Evolutionary conservation across 2,797 vertebrate genomes (phyloP), one percentile per base, ranked within the genome.

Genomic region (Smutsia temminckii): DNA sequence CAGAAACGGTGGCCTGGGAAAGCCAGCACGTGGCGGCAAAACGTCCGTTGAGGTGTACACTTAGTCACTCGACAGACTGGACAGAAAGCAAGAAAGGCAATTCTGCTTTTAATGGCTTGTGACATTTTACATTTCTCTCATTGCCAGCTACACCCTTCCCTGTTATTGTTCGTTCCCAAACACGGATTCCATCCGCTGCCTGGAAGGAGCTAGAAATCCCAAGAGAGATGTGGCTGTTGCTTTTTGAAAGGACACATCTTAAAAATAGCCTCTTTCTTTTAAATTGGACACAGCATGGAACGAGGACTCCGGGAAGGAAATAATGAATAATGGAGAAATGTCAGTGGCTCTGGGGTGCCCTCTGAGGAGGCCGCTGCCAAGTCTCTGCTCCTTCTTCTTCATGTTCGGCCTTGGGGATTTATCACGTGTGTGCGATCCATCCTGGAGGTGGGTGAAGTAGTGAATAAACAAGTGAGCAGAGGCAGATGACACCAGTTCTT

Each of bases 251-350:
- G 91, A 85, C 84, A 87, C 85, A 34, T 40, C 91, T 96, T 79
- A 93, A 89, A 95, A 95, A 96, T 71, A 69, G 64, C 74, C 91
- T 91, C 66, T 91, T 96, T 63, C 71, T 78, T 77, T 93, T 53
- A 42, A 91, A 25, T 6, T 27, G 51, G 86, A 42, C 61, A 37
- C 95, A 93, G 92, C 83, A 3, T 25, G 95, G 49, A 49, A 40
- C 5, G 34, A 42, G 61, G 91, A 9, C 32, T 51, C 86, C 29
- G 18, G 94, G 57, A 51, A 51, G 93, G 84, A 91, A 40, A 49
- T 27, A 7, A 77, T 88, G 91, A 96, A 93, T 95, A 85, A 89
- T 87, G 87, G 75, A 96, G 95, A 95, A 95, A 96, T 92, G 94
- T 72, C 97, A 92, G 68, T 7, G 1, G 40, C 61, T 27, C 3